Conservation (phyloP, 1,140 invertebrate genomes). For the Ostrea edulis region DNA sequence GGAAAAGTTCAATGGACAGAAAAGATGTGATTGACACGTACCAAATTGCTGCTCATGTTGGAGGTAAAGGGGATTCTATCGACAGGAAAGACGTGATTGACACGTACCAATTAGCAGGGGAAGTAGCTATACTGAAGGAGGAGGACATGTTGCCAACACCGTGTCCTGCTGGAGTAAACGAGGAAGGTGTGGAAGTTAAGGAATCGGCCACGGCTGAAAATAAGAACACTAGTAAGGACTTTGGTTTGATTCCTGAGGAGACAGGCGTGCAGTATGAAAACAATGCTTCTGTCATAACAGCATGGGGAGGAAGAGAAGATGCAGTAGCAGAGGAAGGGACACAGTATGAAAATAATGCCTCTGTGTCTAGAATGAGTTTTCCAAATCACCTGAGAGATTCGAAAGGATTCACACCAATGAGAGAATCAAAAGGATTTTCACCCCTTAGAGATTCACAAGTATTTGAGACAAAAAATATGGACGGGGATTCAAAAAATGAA, state of each 20-base stretch:
- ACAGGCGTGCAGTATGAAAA: background rate
- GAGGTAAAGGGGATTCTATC: background rate
- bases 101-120: background rate
- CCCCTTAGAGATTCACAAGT: background rate
- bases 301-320: background rate
- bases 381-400: background rate
- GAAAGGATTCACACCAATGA: background rate
- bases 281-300: constrained; percentile 1
- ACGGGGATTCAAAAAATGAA: background rate
- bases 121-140: background rate
- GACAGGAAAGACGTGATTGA: background rate
- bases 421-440: constrained; percentile 13
- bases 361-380: background rate
- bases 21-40: constrained; percentile 21
- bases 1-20: background rate
- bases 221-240: background rate
- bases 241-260: background rate
- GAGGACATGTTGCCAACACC: background rate
- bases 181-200: background rate
- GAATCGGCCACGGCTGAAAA: background rate
- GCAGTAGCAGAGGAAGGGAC: background rate
- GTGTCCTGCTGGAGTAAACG: background rate
- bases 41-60: background rate
- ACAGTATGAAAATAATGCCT: background rate
- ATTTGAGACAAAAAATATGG: background rate